A percentile compares a stretch with the other conserved stretches of the same genome.
phyloP scores from a whole-genome alignment of 2,113 vertebrate species.

The Stercorarius parasiticus region DNA sequence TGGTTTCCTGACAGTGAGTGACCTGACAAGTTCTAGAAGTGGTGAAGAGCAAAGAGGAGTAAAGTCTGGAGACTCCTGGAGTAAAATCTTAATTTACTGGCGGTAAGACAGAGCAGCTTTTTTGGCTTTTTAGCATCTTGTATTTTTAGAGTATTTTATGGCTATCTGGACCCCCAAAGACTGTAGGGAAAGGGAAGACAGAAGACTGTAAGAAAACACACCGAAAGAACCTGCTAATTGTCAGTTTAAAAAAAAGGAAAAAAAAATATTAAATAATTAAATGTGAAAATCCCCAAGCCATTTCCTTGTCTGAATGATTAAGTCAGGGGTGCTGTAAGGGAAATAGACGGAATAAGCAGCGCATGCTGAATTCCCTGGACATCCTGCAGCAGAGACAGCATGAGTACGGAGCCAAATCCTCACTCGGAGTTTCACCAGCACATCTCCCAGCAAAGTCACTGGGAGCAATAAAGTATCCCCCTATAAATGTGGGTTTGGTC shows the following conservation, averaged over 20 bases:
- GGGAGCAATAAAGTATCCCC: not conserved
- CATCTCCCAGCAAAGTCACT: constrained; percentile 1
- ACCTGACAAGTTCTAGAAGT: not conserved
- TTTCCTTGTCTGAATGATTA: constrained; percentile 16
- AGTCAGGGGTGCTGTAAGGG: not conserved
- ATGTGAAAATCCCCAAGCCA: not conserved
- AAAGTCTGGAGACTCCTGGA: not conserved
- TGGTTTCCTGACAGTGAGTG: not conserved
- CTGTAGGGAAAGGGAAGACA: not conserved
- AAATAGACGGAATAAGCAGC: not conserved
- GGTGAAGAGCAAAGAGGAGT: not conserved
- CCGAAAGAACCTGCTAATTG: not conserved
- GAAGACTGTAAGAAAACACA: not conserved
- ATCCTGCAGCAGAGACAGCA: not conserved
- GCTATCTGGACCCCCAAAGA: not conserved
- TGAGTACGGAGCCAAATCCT: not conserved
- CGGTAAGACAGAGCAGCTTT: not conserved
- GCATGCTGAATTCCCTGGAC: not conserved
- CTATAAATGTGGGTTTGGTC: not conserved
- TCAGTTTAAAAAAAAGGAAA: not conserved
- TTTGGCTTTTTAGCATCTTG: not conserved
- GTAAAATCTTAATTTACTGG: not conserved
- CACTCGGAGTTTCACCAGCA: not conserved
- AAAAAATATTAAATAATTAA: not conserved
- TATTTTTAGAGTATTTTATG: not conserved